A percentile compares a stretch with the other conserved stretches of the same genome.
Evolutionary conservation across 1,140 invertebrate genomes (phyloP).

Genomic region (Sitobion miscanthi): DNA sequence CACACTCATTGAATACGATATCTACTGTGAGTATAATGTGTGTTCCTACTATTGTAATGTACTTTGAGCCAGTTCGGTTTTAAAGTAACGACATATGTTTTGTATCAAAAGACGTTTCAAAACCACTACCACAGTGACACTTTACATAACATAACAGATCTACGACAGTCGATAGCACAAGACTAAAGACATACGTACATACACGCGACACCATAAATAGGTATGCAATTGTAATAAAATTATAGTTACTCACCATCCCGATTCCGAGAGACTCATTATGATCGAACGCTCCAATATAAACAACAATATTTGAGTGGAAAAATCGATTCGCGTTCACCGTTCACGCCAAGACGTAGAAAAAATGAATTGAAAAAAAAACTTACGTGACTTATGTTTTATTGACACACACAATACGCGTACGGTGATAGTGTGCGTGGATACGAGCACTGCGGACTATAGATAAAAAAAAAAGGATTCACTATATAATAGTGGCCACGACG

Average conservation of each 20-base stretch:
- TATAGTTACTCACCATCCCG: slow-evolving; percentile 30
- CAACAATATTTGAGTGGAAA: neutral
- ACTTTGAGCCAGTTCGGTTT: too few relatives aligned
- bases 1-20: too few relatives aligned
- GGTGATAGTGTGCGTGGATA: neutral
- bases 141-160: neutral
- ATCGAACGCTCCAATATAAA: neutral
- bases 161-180: neutral
- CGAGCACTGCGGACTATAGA: neutral
- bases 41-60: too few relatives aligned
- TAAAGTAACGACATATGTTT: too few relatives aligned
- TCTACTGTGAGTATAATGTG: too few relatives aligned
- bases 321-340: neutral
- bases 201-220: neutral
- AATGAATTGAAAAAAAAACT: neutral
- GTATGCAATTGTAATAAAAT: neutral
- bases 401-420: neutral
- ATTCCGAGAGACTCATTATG: slow-evolving; percentile 42
- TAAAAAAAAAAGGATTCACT: neutral
- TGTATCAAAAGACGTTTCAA: too few relatives aligned
- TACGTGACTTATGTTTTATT: neutral
- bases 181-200: neutral
- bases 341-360: neutral
- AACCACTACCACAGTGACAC: neutral
- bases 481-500: neutral